Base-by-base conservation (phyloP, 2,113 vertebrate species). In the Megatriorchis doriae region DNA sequence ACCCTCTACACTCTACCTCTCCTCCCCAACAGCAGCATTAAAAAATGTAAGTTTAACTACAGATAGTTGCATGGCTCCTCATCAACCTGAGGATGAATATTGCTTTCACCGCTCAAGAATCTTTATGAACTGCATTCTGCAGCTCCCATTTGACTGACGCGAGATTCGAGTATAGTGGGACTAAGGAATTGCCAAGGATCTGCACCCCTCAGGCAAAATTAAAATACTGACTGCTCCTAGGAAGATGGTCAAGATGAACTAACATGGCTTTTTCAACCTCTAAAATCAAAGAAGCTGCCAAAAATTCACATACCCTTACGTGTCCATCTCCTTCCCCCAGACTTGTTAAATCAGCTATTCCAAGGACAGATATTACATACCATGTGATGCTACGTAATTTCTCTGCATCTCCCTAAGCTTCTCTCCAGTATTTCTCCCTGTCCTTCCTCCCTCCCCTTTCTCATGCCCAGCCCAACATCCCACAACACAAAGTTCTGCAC, bases 401-500 rank as follows among this genome's bases (percentile, higher is more conserved):
- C 86, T 59, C 92, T 72, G 87, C 86, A 82, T 45, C 62, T 92
- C 85, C 47, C 80, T 92, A 75, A 93, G 79, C 88, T 70, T 42
- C 50, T 86, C 73, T 90, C 42, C 65, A 16, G 52, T 9, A 22
- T n/a, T 61, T 45, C 52, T 72, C 20, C 78, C 94, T 92, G 66
- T 83, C 32, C 70, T 96, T 96, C 75, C 88, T 93, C 95, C 95
- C 97, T 81, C 86, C 96, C 96, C 85, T 96, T 80, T 84, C 97
- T 97, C 63, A 82, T 59, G 27, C 95, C 98, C 98, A 87, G 95
- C 95, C 95, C 97, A 66, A 40, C 88, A 89, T 62, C 96, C 96
- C 97, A 92, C 94, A 95, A 94, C 91, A 97, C 96, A 97, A 89
- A 94, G 97, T 62, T 85, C 97, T 97, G 98, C 97, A 73, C 97